phyloP scores from a whole-genome alignment of 2,113 vertebrate genomes.

The Cyprinodon brontotheroides region DNA sequence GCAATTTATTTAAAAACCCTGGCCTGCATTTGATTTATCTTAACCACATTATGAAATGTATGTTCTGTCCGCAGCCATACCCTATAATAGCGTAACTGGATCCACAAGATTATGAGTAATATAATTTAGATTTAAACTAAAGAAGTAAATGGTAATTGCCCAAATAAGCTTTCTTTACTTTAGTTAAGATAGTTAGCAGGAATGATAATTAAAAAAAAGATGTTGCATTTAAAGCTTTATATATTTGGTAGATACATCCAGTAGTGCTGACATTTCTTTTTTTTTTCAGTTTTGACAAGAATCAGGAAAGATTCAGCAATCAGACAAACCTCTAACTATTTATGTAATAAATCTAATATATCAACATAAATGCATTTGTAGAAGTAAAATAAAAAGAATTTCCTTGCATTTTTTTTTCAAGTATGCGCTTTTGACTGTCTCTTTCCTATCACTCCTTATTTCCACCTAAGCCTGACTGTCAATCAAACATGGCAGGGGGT shows the following conservation, averaged over 20 bases:
- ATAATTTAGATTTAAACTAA: too few species aligned
- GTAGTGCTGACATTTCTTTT: neutral
- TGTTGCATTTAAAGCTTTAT: neutral
- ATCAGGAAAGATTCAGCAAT: neutral
- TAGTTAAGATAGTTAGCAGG: too few species aligned
- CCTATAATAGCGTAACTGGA: too few species aligned
- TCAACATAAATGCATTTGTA: neutral
- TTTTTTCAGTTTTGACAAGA: neutral
- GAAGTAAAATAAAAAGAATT: neutral
- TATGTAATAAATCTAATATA: neutral
- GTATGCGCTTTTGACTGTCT: conserved; percentile 23
- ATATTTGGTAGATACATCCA: neutral
- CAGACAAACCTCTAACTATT: neutral
- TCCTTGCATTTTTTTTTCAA: conserved; percentile 12
- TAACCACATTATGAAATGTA: too few species aligned
- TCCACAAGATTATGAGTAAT: too few species aligned
- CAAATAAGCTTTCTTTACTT: too few species aligned
- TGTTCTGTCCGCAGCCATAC: too few species aligned
- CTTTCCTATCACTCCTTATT: conserved; percentile 3
- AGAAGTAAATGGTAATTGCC: too few species aligned
- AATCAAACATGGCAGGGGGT: conserved; percentile 47
- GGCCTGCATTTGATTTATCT: too few species aligned
- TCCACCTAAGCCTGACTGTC: conserved; percentile 63
- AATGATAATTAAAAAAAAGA: too few species aligned
- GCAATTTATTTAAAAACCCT: too few species aligned